Evolutionary conservation across 30 jellyfish, hydroid and myxozoan species (phyloP), one percentile per base, ranked within the genome.

Genomic region (Aurelia sp.): DNA sequence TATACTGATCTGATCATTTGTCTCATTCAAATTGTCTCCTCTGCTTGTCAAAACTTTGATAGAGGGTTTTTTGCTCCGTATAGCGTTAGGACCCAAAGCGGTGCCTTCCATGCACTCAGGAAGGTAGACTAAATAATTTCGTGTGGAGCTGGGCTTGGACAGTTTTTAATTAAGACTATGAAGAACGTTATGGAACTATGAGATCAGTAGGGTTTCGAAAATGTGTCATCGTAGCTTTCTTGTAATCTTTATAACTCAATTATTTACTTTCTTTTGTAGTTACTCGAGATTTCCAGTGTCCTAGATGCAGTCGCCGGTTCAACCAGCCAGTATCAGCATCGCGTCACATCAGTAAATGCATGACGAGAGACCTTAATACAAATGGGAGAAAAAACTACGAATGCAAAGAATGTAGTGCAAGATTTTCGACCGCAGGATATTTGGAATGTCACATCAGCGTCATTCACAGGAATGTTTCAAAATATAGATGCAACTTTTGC

Each of bases 371-470:
- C 23, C 33, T 33, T 18, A 15, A 21, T 21, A 13, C 69, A 59
- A 21, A 21, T 21, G 69, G 69, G 3, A 75, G 40, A 19, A 82
- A 82, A 68, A 69, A 62, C 15, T 72, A 52, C 84, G 60, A 70
- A 21, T 82, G 92, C 86, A 31, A 31, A 6, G 92, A 82, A 40
- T 82, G 92, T 44, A 60, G 51, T 78, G 60, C 85, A 62, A 21
- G 73, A 27, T 82, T 82, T 47, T 30, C 79, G 3, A 18, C 85
- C 0, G 33, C 20, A 59, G 61, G 85, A 9, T 82, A 82, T 62
- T 62, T 82, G 47, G 76, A 59, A 73, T 66, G 92, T 78, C 92
- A 82, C 63, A 71, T 73, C 30, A 71, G 71, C 53, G 85, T 71
- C 63, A 78, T 82, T 16, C 92, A 82, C 52, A 66, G 82, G 21